Conservation (phyloP, 2,797 vertebrate genomes). For the Delichon dasypus region DNA sequence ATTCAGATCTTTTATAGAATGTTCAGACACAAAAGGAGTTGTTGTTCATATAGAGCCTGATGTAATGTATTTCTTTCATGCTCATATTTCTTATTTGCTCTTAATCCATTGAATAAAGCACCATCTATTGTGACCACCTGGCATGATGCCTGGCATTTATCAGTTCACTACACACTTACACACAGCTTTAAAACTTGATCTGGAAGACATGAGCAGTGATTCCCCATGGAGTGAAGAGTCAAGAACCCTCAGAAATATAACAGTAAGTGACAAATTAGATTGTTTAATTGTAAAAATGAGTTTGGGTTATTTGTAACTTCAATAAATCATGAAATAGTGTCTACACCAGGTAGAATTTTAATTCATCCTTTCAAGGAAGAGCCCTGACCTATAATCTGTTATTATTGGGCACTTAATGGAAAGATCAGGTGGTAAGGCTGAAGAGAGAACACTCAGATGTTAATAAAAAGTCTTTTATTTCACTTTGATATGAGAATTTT, state of each 20-base stretch:
- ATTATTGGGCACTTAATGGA: background rate
- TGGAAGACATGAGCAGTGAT: background rate
- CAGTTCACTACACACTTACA: background rate
- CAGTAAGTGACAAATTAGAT: constrained; percentile 26
- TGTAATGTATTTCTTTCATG: background rate
- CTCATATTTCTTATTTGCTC: constrained; percentile 9
- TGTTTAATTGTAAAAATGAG: constrained; percentile 25
- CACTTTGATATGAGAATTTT: background rate
- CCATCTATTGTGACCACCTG: background rate
- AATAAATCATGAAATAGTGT: constrained; percentile 19
- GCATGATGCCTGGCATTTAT: background rate
- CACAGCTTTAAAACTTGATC: background rate
- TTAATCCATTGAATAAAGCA: constrained; percentile 1
- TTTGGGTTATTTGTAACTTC: constrained; percentile 32
- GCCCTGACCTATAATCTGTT: background rate
- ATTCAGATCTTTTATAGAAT: background rate
- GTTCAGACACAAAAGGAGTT: background rate
- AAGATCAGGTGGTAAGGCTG: background rate
- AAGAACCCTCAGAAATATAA: background rate
- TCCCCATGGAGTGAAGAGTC: background rate
- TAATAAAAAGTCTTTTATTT: background rate
- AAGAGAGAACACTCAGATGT: background rate
- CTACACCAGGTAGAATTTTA: constrained; percentile 22
- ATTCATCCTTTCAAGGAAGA: background rate
- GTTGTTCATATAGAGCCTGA: background rate